Evolutionary conservation across 2,888 invertebrate genomes (phyloP), one percentile per base, ranked within the genome.

Genomic region (Autographa pulchrina): DNA sequence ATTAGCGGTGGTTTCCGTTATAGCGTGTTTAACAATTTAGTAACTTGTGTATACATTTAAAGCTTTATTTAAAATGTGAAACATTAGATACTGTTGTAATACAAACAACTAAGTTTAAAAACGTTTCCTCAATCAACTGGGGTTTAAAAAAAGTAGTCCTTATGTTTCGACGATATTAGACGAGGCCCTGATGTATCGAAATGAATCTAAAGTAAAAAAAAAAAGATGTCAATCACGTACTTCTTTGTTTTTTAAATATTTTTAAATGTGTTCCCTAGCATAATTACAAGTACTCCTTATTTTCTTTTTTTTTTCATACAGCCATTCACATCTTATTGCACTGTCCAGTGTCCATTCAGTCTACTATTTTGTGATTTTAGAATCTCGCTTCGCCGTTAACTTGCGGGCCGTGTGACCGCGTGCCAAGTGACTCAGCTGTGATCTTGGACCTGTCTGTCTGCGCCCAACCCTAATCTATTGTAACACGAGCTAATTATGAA

Each of bases 401-500:
- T 75, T 61, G 43, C 20, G 14, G 0, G 48, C 20, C n/a, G 11
- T 80, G 83, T 67, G 65, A 41, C 13, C 66, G 72, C 25, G 72
- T 90, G 89, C 89, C 89, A 89, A 89, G 70, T 86, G 86, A 87
- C 68, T 87, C 86, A 85, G 75, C 74, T 78, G 68, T 80, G 83
- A 72, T 83, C 80, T 84, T 82, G 86, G 85, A 79, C 83, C 76
- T 82, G 77, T 84, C 81, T 78, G 74, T 72, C 76, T 61, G n/a
- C 70, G 41, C 69, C 68, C 54, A 62, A 58, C 71, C 76, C 20
- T 66, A 64, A 77, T 73, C 72, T 74, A 71, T 71, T 82, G 68
- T 80, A 70, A 75, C 68, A 63, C 70, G n/a, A 31, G 65, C 62
- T 75, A 73, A 78, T 78, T 76, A 65, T 74, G 65, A 81, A 73